Percentiles rank a stretch among this genome's conserved stretches.
Evolutionary conservation across 2,113 vertebrate species (phyloP).

Genomic region (Junco hyemalis): DNA sequence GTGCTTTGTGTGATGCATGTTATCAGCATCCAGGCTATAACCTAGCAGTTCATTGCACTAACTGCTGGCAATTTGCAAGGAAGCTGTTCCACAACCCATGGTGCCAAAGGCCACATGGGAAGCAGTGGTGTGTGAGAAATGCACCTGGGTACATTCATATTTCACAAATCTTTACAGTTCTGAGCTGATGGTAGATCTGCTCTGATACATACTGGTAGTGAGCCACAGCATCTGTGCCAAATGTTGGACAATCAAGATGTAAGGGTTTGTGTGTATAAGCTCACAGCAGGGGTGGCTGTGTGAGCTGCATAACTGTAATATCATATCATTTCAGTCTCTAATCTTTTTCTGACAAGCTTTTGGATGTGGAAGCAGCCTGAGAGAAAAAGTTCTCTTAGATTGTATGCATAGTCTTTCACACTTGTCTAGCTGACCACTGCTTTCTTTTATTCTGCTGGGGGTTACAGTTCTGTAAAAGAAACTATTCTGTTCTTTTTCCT

Average conservation of each 20-base stretch:
- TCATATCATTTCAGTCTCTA: background rate
- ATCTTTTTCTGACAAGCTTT: background rate
- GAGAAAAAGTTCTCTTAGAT: background rate
- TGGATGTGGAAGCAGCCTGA: background rate
- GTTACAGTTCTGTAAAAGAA: background rate
- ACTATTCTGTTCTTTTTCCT: background rate
- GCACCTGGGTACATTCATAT: accelerated
- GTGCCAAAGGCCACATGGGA: background rate
- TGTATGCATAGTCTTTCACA: background rate
- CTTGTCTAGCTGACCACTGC: background rate
- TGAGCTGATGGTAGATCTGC: background rate
- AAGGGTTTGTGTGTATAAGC: background rate
- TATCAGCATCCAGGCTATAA: background rate
- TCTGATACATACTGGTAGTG: background rate
- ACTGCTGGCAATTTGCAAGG: background rate
- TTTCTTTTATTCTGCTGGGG: background rate
- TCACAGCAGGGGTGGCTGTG: background rate
- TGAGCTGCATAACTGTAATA: background rate
- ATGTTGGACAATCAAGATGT: background rate
- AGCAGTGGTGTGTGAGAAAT: background rate
- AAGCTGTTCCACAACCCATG: background rate
- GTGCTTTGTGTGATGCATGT: background rate
- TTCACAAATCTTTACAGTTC: background rate
- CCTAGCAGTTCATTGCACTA: background rate
- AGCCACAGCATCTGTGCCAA: background rate